These are phyloP conservation scores for Salpingus planirostris DNA, from an alignment of 2,888 invertebrate genomes.

Conservation along the genomic window DNA sequence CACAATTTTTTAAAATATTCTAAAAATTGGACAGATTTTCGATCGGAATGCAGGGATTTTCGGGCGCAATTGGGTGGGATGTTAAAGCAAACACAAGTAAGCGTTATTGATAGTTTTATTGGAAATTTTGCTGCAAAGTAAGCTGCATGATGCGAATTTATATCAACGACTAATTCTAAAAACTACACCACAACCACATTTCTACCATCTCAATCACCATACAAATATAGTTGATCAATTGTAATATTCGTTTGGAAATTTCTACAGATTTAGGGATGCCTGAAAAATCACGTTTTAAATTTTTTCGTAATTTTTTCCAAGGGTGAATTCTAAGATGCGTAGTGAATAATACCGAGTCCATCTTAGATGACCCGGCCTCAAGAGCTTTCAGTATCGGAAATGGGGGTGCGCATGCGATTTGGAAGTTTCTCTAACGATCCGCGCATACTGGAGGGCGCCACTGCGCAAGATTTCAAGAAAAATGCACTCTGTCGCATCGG, in stretches of 20 bases:
- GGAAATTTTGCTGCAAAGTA: conserved; percentile 5
- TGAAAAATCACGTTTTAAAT: conserved; percentile 6
- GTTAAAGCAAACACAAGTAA: conserved; percentile 9
- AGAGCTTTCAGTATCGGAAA: conserved; percentile 11
- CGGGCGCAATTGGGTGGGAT: background rate
- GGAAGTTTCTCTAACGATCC: conserved; percentile 40
- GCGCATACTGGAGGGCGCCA: conserved; percentile 38
- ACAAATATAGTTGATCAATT: no score
- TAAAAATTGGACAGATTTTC: no score
- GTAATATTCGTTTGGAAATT: no score
- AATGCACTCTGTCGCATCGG: conserved; percentile 42
- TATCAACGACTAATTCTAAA: no score
- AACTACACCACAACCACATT: no score
- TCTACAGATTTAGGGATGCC: no score
- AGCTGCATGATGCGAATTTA: no score
- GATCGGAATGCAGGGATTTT: no score
- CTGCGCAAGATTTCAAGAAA: conserved; percentile 43
- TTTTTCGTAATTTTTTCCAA: conserved; percentile 16
- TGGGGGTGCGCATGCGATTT: conserved; percentile 32
- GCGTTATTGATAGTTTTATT: conserved; percentile 12
- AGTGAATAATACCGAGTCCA: conserved; percentile 5
- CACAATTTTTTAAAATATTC: no score
- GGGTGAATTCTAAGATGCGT: conserved; percentile 18
- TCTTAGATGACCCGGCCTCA: no score
- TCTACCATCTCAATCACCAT: no score